Evolutionary conservation across 2,888 invertebrate species (phyloP).

Genomic region (Coelopa pilipes): DNA sequence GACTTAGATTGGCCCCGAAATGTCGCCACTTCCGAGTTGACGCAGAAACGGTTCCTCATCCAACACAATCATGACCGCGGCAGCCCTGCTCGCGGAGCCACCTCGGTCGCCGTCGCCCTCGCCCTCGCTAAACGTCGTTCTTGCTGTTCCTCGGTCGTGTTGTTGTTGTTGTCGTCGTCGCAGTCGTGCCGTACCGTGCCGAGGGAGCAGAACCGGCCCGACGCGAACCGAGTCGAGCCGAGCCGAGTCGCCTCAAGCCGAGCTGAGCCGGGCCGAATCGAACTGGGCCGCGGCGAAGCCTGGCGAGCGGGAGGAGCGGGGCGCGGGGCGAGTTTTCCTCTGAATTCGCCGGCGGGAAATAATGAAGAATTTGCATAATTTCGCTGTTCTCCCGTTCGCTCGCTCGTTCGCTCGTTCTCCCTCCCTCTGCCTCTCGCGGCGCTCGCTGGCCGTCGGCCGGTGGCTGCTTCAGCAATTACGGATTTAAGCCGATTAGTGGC

Average conservation of each 20-base stretch:
- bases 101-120: too few relatives aligned
- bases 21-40: too few relatives aligned
- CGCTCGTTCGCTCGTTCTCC: too few relatives aligned
- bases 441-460: slow-evolving; percentile 27
- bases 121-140: too few relatives aligned
- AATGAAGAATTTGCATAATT: slow-evolving; percentile 41
- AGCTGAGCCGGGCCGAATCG: background rate
- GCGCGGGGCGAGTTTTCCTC: slow-evolving; percentile 34
- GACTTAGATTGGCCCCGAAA: too few relatives aligned
- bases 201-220: background rate
- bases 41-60: too few relatives aligned
- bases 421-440: too few relatives aligned
- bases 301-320: too few relatives aligned
- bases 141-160: background rate
- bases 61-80: too few relatives aligned
- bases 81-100: too few relatives aligned
- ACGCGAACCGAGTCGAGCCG: background rate
- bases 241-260: background rate
- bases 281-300: background rate
- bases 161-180: background rate
- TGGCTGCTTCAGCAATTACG: slow-evolving; percentile 36
- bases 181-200: background rate
- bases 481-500: slow-evolving; percentile 27
- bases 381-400: background rate
- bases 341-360: slow-evolving; percentile 37